A percentile compares a stretch with the other conserved stretches of the same genome.
These are phyloP conservation scores for Agrochola macilenta DNA, from an alignment of 2,888 invertebrate species.

Conservation along the genomic window DNA sequence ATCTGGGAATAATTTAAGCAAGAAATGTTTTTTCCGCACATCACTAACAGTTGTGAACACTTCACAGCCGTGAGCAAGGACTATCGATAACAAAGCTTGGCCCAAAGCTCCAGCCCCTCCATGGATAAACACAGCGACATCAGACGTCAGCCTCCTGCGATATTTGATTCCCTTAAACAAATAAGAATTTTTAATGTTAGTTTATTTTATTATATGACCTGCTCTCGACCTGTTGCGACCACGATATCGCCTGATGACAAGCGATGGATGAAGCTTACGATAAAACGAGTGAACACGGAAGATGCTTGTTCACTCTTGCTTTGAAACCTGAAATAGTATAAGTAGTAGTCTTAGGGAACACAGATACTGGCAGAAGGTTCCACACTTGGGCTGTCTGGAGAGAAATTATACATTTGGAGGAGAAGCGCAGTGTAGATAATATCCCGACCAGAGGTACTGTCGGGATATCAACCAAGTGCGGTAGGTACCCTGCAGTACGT, in stretches of 20 bases:
- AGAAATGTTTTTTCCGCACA: conserved; percentile 69
- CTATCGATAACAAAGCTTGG: conserved; percentile 73
- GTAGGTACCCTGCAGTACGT: background rate
- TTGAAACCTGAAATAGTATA: too few species aligned
- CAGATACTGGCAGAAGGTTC: too few species aligned
- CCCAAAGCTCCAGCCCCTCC: conserved; percentile 66
- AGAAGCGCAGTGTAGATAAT: too few species aligned
- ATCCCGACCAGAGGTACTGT: too few species aligned
- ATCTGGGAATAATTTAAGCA: conserved; percentile 71
- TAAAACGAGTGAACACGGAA: background rate
- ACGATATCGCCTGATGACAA: too few species aligned
- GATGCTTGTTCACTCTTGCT: too few species aligned
- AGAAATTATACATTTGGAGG: too few species aligned
- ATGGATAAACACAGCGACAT: conserved; percentile 39
- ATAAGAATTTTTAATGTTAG: too few species aligned
- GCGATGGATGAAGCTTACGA: background rate
- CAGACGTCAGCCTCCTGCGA: accelerated
- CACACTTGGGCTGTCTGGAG: too few species aligned
- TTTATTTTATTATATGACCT: background rate
- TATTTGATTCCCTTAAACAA: conserved; percentile 36
- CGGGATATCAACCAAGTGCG: background rate
- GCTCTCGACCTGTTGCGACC: too few species aligned
- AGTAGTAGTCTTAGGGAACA: too few species aligned
- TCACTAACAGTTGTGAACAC: conserved; percentile 77
- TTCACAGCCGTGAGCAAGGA: conserved; percentile 61